A percentile compares a stretch with the other conserved stretches of the same genome.
These are phyloP conservation scores for Periparus ater DNA, from an alignment of 2,797 vertebrate genomes.

Conservation along the genomic window DNA sequence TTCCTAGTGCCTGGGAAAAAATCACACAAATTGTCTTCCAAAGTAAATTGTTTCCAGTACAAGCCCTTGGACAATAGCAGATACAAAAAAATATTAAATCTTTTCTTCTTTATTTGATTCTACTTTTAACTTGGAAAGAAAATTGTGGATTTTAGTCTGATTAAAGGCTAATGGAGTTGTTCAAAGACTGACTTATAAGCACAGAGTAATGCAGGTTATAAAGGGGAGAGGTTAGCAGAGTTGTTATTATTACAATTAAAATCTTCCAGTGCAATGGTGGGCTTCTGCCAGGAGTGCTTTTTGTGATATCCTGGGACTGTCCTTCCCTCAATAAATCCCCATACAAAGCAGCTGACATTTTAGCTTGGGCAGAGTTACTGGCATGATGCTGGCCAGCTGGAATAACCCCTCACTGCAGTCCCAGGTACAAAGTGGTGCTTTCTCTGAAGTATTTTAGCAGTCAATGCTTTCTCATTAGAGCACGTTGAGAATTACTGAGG, in stretches of 20 bases:
- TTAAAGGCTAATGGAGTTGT: not conserved
- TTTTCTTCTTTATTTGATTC: not conserved
- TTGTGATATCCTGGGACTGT: not conserved
- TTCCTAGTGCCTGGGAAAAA: not conserved
- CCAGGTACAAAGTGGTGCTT: not conserved
- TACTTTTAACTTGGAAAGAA: not conserved
- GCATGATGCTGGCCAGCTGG: not conserved
- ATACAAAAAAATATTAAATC: not conserved
- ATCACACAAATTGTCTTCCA: not conserved
- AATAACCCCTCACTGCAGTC: not conserved
- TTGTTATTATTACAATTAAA: not conserved
- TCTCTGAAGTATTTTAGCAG: not conserved
- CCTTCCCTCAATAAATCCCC: not conserved
- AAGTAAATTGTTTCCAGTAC: not conserved
- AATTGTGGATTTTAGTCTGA: not conserved
- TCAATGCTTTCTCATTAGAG: not conserved
- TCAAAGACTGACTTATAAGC: not conserved
- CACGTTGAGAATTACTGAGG: not conserved
- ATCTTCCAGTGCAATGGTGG: not conserved
- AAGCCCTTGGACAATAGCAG: not conserved
- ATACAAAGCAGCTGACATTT: not conserved
- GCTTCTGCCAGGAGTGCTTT: not conserved
- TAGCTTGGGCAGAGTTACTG: not conserved
- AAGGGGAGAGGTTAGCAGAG: not conserved
- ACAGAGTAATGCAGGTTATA: not conserved